Percentiles rank a stretch among this genome's conserved stretches.
phyloP scores from a whole-genome alignment of 1,140 invertebrate species.

The Pseudomyrmex gracilis region DNA sequence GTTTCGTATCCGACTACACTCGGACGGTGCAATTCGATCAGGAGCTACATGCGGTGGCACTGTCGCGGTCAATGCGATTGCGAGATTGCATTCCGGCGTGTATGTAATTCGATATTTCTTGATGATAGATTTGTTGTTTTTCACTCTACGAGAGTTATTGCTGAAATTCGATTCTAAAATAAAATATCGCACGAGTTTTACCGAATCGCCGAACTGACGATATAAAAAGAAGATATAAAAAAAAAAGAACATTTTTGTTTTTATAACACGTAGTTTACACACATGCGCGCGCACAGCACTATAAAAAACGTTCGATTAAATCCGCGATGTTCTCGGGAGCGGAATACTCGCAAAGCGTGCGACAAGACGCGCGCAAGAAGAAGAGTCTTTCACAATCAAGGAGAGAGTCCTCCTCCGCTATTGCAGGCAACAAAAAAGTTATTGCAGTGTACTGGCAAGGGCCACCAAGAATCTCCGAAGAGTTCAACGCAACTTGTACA shows the following conservation, averaged over 20 bases:
- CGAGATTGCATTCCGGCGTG: constrained; percentile 28
- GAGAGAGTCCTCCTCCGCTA: constrained; percentile 1
- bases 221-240: too few relatives aligned
- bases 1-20: constrained; percentile 64
- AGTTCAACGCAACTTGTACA: background rate
- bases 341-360: constrained; percentile 29
- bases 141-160: too few relatives aligned
- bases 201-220: background rate
- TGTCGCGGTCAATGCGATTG: constrained; percentile 62
- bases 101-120: constrained; percentile 20
- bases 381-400: constrained; percentile 49
- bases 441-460: background rate
- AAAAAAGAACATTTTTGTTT: too few relatives aligned
- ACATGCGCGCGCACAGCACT: too few relatives aligned
- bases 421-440: constrained; percentile 51
- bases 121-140: constrained; percentile 29
- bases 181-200: background rate
- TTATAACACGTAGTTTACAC: too few relatives aligned
- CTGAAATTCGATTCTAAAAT: background rate
- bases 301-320: constrained; percentile 6
- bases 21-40: constrained; percentile 68
- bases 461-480: background rate
- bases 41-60: constrained; percentile 61
- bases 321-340: background rate
- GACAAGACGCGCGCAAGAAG: constrained; percentile 28